These are phyloP conservation scores for Acrobasis suavella DNA, from an alignment of 2,888 invertebrate genomes.

Conservation along the genomic window DNA sequence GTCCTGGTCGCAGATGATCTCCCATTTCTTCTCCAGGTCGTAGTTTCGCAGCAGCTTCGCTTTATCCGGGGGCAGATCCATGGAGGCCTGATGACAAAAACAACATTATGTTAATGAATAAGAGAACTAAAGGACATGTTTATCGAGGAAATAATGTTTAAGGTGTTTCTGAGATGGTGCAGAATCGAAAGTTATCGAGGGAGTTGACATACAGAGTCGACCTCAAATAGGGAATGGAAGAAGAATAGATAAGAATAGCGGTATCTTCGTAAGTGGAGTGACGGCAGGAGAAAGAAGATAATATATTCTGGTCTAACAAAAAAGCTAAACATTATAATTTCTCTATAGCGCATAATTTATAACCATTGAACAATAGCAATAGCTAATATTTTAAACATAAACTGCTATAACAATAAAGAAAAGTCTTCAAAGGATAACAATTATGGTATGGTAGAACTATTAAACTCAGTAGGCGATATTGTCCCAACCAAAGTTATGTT, in stretches of 20 bases:
- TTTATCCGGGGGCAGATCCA: conserved; percentile 99
- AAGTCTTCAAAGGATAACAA: not conserved
- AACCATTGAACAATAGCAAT: not conserved
- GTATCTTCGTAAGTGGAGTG: too few relatives aligned
- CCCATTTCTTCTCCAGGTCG: conserved; percentile 99
- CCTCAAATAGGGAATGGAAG: not conserved
- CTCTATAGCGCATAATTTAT: not conserved
- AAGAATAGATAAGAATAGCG: not conserved
- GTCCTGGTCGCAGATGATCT: conserved; percentile 99
- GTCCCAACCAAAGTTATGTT: not conserved
- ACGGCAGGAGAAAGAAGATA: not conserved
- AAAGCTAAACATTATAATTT: not conserved
- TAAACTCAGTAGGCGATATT: not conserved
- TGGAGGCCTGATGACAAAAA: conserved; percentile 91
- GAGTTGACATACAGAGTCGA: not conserved
- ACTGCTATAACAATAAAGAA: not conserved
- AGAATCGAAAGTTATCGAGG: not conserved
- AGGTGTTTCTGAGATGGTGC: not conserved
- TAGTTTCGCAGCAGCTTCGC: conserved; percentile 97
- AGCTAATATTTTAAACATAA: not conserved
- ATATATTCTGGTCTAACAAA: not conserved
- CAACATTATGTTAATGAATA: not conserved
- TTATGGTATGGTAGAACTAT: not conserved
- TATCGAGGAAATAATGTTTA: too few relatives aligned
- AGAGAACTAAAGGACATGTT: too few relatives aligned